Conservation (phyloP, 2,888 invertebrate species). For the Ennomos fuscantarius region DNA sequence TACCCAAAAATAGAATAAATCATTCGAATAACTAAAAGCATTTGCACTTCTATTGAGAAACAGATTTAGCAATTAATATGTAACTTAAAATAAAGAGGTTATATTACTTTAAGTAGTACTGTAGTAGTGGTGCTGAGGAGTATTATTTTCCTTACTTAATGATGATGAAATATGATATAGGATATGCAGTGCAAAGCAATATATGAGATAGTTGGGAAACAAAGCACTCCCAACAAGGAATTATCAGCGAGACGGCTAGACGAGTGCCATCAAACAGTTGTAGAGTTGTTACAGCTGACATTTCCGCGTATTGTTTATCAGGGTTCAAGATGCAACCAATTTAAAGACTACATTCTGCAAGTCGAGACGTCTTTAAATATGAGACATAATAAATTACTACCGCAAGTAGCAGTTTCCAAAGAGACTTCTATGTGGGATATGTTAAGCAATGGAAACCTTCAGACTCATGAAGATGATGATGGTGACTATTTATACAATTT, state of each 20-base stretch:
- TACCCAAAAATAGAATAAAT: slow-evolving; percentile 45
- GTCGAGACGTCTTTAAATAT: neutral
- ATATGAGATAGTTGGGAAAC: slow-evolving; percentile 44
- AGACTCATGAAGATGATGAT: too few species aligned
- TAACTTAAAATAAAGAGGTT: neutral
- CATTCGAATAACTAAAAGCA: slow-evolving; percentile 7
- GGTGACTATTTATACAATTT: too few species aligned
- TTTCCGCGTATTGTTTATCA: slow-evolving; percentile 65
- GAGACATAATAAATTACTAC: too few species aligned
- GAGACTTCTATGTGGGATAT: too few species aligned
- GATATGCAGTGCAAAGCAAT: slow-evolving; percentile 28
- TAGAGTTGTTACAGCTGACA: slow-evolving; percentile 50
- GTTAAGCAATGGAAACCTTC: too few species aligned
- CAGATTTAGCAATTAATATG: slow-evolving; percentile 3
- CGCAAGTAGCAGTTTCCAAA: too few species aligned
- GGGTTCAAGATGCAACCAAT: slow-evolving; percentile 49
- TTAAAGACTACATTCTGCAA: slow-evolving; percentile 25
- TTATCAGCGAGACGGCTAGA: slow-evolving; percentile 58
- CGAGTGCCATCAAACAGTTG: slow-evolving; percentile 65
- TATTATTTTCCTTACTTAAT: neutral
- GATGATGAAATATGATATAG: slow-evolving; percentile 14
- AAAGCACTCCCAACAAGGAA: slow-evolving; percentile 46
- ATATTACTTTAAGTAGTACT: too few species aligned
- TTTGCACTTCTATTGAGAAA: slow-evolving; percentile 11
- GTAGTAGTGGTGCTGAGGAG: too few species aligned